Percentiles rank a stretch among this genome's conserved stretches.
Evolutionary conservation across 2,113 vertebrate species (phyloP).

Genomic region (Pimephales promelas): DNA sequence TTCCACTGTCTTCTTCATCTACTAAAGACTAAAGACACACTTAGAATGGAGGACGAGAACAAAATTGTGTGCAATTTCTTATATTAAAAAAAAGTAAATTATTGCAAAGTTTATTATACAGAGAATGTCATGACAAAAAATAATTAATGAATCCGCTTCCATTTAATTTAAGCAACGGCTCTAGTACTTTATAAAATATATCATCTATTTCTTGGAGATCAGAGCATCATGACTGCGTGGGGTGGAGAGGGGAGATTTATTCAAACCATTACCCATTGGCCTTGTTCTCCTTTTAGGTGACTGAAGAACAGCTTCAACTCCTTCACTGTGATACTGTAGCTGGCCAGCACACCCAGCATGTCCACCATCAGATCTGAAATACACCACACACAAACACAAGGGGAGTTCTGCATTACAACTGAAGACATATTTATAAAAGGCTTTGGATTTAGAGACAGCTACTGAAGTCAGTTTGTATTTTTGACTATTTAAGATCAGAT

Average conservation of each 20-base stretch:
- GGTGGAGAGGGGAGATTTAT: not conserved
- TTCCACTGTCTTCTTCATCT: not conserved
- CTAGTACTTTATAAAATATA: not conserved
- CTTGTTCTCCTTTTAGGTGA: constrained; percentile 93
- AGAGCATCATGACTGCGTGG: not conserved
- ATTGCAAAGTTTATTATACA: not conserved
- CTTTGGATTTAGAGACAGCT: not conserved
- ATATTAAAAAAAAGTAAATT: not conserved
- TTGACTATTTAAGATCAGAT: not conserved
- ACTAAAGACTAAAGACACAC: not conserved
- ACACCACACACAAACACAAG: constrained; percentile 13
- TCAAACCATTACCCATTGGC: constrained; percentile 88
- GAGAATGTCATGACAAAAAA: not conserved
- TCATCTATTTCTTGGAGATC: not conserved
- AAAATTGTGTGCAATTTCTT: not conserved
- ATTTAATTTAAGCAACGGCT: not conserved
- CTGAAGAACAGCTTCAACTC: constrained; percentile 98
- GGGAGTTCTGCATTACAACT: not conserved
- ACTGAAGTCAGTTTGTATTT: not conserved
- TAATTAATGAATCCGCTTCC: not conserved
- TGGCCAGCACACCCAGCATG: constrained; percentile 94
- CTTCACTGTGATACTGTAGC: constrained; percentile 96
- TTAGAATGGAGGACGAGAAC: not conserved
- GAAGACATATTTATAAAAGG: not conserved
- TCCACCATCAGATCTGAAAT: constrained; percentile 92